Base-by-base conservation (phyloP, 2,888 invertebrate species). In the Hemithea aestivaria region DNA sequence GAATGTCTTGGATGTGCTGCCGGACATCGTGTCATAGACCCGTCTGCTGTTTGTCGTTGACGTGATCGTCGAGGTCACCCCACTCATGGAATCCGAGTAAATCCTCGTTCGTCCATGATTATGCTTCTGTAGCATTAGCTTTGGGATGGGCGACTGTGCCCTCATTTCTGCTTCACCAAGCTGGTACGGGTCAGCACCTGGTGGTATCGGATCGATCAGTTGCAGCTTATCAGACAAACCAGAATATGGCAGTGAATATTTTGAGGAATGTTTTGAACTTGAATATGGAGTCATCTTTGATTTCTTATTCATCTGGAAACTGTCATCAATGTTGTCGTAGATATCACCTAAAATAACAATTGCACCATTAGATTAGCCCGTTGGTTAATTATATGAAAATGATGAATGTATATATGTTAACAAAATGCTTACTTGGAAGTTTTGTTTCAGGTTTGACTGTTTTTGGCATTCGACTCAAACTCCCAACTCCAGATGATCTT, bases 131-230 rank as follows among this genome's bases (percentile, higher is more conserved):
- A 85, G 55, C 77, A 83, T 81, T 2, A 85, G 58, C 45, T 82
- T 82, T 1, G 84, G 84, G n/a, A 85, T 85, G 0, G 85, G 85
- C 1, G 85, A 84, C 36, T 85, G 84, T 34, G 84, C 85, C 20
- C 83, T 60, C 74, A 85, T 74, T 26, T 85, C 85, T 0, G 84
- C 84, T 41, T 85, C 85, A 1, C 85, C 83, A 1, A 84, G 51
- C 48, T 83, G 83, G 46, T 85, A 85, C 0, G 85, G 85, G 30
- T 85, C 85, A 42, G 81, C 82, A 0, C 85, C 85, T 1, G 81
- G 81, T 1, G 84, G 84, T 1, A 83, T 84, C 0, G 84, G 79
- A 30, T 85, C 85, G 7, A 85, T 84, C 4, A 85, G 55, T 42
- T 72, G 73, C 4, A 85, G 59, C 39, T 84, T 62, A 40, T 84